Conservation (phyloP, 1,140 invertebrate species). For the Zaprionus nigranus region DNA sequence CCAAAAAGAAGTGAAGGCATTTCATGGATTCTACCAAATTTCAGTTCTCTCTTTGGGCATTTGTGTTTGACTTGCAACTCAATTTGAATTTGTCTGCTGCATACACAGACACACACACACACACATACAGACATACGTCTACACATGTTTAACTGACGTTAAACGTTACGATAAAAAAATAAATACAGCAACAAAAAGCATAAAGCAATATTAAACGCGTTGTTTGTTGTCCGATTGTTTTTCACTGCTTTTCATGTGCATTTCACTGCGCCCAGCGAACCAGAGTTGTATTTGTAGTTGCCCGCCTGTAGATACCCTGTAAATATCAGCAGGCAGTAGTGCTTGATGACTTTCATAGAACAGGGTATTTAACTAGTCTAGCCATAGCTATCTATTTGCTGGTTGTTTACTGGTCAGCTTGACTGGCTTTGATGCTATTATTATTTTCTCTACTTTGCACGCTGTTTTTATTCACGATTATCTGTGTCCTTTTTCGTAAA, state of each 20-base stretch:
- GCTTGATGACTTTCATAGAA: neutral
- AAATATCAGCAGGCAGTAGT: neutral
- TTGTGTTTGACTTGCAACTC: constrained; percentile 13
- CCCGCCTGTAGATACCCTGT: neutral
- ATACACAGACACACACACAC: neutral
- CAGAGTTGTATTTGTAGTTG: neutral
- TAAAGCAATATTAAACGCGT: constrained; percentile 29
- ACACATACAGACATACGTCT: neutral
- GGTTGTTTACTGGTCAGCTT: constrained; percentile 19
- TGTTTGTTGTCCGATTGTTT: constrained; percentile 41
- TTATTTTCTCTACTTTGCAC: constrained; percentile 25
- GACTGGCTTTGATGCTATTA: constrained; percentile 7
- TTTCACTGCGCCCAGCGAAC: constrained; percentile 18
- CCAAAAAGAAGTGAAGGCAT: neutral
- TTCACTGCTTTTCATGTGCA: constrained; percentile 36
- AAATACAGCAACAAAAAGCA: constrained; percentile 8
- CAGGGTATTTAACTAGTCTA: neutral
- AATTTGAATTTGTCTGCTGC: constrained; percentile 8
- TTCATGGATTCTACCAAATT: constrained; percentile 27
- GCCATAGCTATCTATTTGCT: neutral
- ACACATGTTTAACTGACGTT: neutral
- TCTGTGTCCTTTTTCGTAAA: constrained; percentile 16
- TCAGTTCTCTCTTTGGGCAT: constrained; percentile 16
- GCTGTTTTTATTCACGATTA: constrained; percentile 33
- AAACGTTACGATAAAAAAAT: constrained; percentile 26